phyloP scores from a whole-genome alignment of 2,888 invertebrate genomes.

The Octonoba sinensis region DNA sequence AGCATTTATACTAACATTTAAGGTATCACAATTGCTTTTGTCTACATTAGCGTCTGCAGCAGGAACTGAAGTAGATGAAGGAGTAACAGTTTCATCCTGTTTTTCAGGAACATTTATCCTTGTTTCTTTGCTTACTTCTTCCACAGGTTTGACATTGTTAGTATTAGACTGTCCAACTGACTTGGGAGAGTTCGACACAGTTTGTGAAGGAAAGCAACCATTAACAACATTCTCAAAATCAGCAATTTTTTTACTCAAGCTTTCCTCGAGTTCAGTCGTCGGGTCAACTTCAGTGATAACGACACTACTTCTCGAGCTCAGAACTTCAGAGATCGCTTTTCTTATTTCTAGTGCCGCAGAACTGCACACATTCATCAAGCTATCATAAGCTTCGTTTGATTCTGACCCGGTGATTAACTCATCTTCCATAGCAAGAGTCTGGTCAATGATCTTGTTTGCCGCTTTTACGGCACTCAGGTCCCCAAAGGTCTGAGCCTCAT shows the following conservation, averaged over 20 bases:
- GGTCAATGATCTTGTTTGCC: not conserved
- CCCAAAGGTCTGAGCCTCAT: constrained; percentile 9
- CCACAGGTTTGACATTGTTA: not conserved
- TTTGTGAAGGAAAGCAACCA: constrained; percentile 13
- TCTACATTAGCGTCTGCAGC: not conserved
- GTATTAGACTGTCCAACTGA: constrained; percentile 8
- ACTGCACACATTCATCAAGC: constrained; percentile 55
- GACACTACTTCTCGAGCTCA: constrained; percentile 42
- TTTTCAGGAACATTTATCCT: too few species aligned
- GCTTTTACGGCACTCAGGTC: constrained; percentile 12
- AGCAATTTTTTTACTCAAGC: constrained; percentile 44
- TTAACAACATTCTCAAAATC: constrained; percentile 45
- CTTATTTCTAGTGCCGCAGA: constrained; percentile 53
- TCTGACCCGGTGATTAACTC: constrained; percentile 8
- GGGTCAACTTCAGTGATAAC: constrained; percentile 25
- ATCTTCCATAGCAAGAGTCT: constrained; percentile 21
- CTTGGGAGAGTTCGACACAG: not conserved
- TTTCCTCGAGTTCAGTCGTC: constrained; percentile 37
- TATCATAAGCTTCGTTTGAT: constrained; percentile 29
- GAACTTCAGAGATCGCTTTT: constrained; percentile 55
- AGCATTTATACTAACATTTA: not conserved
- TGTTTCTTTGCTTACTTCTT: too few species aligned
- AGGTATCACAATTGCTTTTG: not conserved
- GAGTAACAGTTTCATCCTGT: too few species aligned
- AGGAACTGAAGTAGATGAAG: too few species aligned